Base-by-base conservation (phyloP, 2,797 vertebrate genomes). In the Tiaroga cobitis region DNA sequence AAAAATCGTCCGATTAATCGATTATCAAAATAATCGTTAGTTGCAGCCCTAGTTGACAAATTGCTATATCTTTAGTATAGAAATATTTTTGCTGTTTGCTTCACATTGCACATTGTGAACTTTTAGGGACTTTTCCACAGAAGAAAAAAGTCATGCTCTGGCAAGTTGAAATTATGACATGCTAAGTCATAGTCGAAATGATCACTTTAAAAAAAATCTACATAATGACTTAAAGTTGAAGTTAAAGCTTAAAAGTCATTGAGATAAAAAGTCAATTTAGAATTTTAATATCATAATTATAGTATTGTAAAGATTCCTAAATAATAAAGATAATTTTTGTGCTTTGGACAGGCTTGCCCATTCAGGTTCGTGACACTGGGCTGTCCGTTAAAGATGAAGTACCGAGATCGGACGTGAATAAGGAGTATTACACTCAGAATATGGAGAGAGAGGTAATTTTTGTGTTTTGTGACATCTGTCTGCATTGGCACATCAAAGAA, bases 351-450 rank as follows among this genome's bases (percentile, higher is more conserved):
- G 98, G 98, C 91, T 94, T 99, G 85, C 98, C 98, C 26, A 99
- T 99, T 92, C 98, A 99, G 92, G 98, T 99, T 85, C 95, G 98
- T 88, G 98, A 99, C 91, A 97, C 98, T 1, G 98, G 98, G 13
- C 91, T 99, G 5, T 94, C 97, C 1, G 90, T 99, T 86, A 99
- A 99, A 93, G 98, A 99, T 65, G 98, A 99, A 32, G 95, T 99
- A 95, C 98, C 98, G 0, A 97, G 96, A 88, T 99, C 98, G 2
- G 98, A 99, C 0, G 98, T 99, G 86, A 99, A 99, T 90, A 99
- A 99, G 91, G 98, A 99, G 16, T 99, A 98, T 89, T 99, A 99
- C 92, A 99, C 98, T 43, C 98, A 99, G 92, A 99, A 99, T 91
- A 98, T 99, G 97, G 98, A 99, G 87, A 94, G 98, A 94, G 98